Conservation (phyloP, 2,888 invertebrate species). For the Seladonia tumulorum region DNA sequence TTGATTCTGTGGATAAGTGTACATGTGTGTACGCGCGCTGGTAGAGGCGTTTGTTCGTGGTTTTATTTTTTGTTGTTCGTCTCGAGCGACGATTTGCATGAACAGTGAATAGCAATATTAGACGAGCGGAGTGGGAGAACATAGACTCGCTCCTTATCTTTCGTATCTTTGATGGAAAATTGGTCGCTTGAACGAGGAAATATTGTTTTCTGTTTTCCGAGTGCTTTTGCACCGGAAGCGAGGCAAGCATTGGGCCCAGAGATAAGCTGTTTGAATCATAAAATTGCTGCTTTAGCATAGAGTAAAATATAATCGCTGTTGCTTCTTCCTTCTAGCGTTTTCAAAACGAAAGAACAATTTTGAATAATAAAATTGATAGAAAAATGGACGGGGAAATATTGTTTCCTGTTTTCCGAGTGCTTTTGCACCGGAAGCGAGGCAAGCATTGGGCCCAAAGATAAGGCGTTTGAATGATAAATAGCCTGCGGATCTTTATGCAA, state of each 20-base stretch:
- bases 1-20: not conserved
- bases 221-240: not conserved
- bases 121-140: not conserved
- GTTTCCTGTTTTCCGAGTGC: not conserved
- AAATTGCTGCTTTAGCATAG: not conserved
- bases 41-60: no score
- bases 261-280: not conserved
- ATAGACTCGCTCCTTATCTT: not conserved
- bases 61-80: not conserved
- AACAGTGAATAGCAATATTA: not conserved
- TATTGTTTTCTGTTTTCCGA: not conserved
- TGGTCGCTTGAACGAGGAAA: not conserved
- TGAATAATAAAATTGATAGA: not conserved
- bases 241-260: not conserved
- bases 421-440: not conserved
- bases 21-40: no score
- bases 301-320: not conserved
- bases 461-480: not conserved
- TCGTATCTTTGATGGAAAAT: not conserved
- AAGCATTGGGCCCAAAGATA: not conserved
- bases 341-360: not conserved
- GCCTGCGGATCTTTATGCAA: no score
- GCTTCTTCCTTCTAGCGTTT: not conserved
- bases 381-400: not conserved
- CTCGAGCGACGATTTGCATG: not conserved